Base-by-base conservation (phyloP, 1,140 invertebrate species). In the Aphelenchoides fujianensis region DNA sequence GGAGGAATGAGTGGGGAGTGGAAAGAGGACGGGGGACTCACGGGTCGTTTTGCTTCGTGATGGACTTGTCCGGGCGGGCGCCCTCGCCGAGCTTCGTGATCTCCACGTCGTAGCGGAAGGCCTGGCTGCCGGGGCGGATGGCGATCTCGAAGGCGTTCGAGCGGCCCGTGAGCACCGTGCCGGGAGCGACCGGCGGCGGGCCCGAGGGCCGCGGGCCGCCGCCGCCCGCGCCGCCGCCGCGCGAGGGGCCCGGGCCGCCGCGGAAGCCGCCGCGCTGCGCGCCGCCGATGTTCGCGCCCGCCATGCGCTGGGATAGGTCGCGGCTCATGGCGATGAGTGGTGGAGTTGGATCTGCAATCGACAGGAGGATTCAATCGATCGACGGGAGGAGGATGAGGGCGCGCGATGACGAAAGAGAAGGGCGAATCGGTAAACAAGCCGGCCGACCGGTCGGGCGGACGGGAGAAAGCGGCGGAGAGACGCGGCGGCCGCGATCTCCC, bases 51-150 rank as follows among this genome's bases (percentile, higher is more conserved):
- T 48, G 41, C 41, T 48, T 48, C 23, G 41, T 48, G 12, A 48
- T 16, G 12, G 23, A 12, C 41, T 48, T 48, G 23, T 48, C 41
- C 19, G 5, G 41, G 23, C 41, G 41, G 12, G 12, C 23, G 41
- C 41, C 41, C 12, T 48, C 41, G 41, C 41, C 41, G 5, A 59
- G 7, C 55, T 59, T 59, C 5, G 7, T 23, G 5, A 59, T 59
- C 55, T 59, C 55, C 55, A 59, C 55, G 19, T 59, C 55, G 19
- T 59, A 59, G 34, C 55, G 55, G 23, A 7, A 59, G 5, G 19
- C 55, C 28, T 16, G 12, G 5, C 27, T 30, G 5, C 55, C 55
- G 27, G 5, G 5, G 12, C 34, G 5, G 55, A 59, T 59, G 27
- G 28, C 19, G 12, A 59, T 5, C 34, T 59, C 55, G 34, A 59